These are phyloP conservation scores for Dione vanillae DNA, from an alignment of 2,888 invertebrate genomes.

Conservation along the genomic window DNA sequence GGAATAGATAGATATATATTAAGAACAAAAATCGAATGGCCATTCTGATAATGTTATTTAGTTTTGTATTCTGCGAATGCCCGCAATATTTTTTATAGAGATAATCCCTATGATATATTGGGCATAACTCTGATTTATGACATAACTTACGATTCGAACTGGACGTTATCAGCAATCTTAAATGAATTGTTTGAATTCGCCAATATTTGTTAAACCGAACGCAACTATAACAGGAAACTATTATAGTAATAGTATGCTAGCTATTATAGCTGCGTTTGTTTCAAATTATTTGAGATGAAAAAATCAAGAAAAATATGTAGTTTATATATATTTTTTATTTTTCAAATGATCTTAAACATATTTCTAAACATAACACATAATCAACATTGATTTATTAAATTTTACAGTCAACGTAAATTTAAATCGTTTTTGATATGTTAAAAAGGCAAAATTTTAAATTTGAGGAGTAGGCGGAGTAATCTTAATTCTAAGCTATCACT, in stretches of 20 bases:
- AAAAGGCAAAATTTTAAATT: too few species aligned
- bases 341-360: too few species aligned
- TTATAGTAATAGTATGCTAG: not conserved
- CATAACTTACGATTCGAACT: constrained; percentile 58
- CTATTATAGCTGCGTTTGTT: not conserved
- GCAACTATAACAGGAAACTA: too few species aligned
- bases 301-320: too few species aligned
- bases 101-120: constrained; percentile 70
- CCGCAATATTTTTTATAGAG: constrained; percentile 64
- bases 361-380: too few species aligned
- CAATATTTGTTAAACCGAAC: not conserved
- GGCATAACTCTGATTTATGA: constrained; percentile 64
- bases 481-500: too few species aligned
- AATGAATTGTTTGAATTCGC: constrained; percentile 17
- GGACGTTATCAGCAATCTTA: constrained; percentile 28
- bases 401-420: too few species aligned
- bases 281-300: not conserved
- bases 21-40: constrained; percentile 49
- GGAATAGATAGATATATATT: constrained; percentile 36
- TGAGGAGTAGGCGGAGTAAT: too few species aligned
- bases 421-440: too few species aligned
- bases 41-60: constrained; percentile 58
- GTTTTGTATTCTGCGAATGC: constrained; percentile 58
- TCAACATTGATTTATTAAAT: too few species aligned
- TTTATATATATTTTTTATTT: too few species aligned